Conservation (phyloP, 2,113 vertebrate species). For the Mormyrus iriodes region DNA sequence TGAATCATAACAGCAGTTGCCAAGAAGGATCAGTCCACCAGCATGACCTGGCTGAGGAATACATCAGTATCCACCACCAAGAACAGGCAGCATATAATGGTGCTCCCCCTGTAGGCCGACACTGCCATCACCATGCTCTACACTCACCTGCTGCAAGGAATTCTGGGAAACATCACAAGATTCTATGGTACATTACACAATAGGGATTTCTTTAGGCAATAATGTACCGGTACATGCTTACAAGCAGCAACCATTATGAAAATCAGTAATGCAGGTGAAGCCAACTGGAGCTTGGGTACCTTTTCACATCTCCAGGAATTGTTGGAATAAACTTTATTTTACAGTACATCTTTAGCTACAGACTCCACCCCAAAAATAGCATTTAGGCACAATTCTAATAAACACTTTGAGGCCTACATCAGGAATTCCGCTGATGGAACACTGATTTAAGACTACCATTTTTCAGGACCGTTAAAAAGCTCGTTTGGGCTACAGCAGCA, state of each 20-base stretch:
- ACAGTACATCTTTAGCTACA: background rate
- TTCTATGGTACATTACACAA: background rate
- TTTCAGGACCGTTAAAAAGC: background rate
- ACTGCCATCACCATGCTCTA: conserved; percentile 21
- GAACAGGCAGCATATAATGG: conserved; percentile 31
- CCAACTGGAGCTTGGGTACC: background rate
- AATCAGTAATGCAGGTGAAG: background rate
- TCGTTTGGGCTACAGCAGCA: background rate
- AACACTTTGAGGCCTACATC: background rate
- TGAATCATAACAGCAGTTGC: background rate
- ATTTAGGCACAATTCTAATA: conserved; percentile 1
- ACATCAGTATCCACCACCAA: conserved; percentile 33
- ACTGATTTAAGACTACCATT: background rate
- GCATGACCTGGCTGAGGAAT: conserved; percentile 38
- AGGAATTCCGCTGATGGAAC: background rate
- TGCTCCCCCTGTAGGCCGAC: conserved; percentile 32
- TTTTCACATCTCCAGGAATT: background rate
- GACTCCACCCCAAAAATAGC: background rate
- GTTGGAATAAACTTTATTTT: background rate
- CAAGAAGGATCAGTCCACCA: conserved; percentile 35
- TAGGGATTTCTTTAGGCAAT: background rate
- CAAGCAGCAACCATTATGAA: background rate
- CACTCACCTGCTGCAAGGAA: background rate
- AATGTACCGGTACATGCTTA: background rate
- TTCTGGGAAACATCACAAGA: background rate